Evolutionary conservation across 2,888 invertebrate species (phyloP), one percentile per base, ranked within the genome.

Genomic region (Petrolisthes cinctipes): DNA sequence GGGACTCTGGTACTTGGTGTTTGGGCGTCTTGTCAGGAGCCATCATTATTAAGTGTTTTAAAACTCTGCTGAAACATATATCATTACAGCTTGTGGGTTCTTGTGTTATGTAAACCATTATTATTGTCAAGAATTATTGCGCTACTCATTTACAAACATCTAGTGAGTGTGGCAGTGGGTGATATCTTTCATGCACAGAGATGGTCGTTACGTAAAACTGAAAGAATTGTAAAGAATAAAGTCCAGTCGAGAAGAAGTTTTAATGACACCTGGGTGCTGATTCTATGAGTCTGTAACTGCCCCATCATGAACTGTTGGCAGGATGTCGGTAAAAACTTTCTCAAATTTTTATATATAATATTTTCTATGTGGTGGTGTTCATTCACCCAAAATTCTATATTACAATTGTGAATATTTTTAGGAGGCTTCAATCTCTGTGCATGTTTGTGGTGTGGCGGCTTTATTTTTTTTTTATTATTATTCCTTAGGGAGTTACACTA

Each of bases 361-460:
- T n/a, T 66, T 51, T 66, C 9, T 2, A 11, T 14, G 17, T 14
- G 17, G 37, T 56, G n/a, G n/a, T 53, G 53, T 7, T 73, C 14
- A 53, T 51, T 61, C 56, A 56, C 20, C 51, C 51, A 37, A 66
- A 73, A 23, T 66, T 53, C 68, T 23, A 23, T 23, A 23, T 37
- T 37, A 37, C 37, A 37, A 37, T 37, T 37, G 37, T 2, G 37
- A 37, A 37, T 37, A 2, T 37, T 37, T 2, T 37, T 37, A 37
- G 37, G 37, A 37, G 37, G 37, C 37, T 37, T 37, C 37, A 37
- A 37, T 37, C 37, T 37, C 37, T 37, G 37, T 37, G 37, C 80
- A 61, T 84, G 71, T 84, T 81, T 88, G 87, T 84, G 87, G 87
- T 88, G 87, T 84, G 87, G 87, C 87, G 87, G 87, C 87, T 88